These are phyloP conservation scores for Oligia latruncula DNA, from an alignment of 2,888 invertebrate species.

Conservation along the genomic window DNA sequence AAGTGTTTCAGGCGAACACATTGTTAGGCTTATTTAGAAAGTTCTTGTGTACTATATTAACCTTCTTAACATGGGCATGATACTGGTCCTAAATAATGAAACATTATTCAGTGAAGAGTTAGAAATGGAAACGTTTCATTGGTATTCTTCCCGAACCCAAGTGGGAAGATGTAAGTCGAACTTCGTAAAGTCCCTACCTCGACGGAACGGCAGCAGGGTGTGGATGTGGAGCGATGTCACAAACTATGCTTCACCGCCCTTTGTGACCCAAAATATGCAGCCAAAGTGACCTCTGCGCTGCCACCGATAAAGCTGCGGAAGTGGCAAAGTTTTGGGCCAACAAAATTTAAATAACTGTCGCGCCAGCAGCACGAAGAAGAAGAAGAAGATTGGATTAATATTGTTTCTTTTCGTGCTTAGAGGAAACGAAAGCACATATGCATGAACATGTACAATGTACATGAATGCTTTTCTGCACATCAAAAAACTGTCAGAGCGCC, in stretches of 20 bases:
- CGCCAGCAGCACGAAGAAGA: background rate
- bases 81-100: background rate
- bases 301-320: background rate
- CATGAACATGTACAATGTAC: too few relatives aligned
- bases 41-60: conserved; percentile 26
- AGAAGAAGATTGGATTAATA: background rate
- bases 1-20: conserved; percentile 15
- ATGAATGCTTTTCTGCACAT: conserved; percentile 9
- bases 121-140: background rate
- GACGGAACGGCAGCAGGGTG: background rate
- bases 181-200: background rate
- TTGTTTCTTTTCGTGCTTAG: background rate
- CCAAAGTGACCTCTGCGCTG: background rate
- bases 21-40: conserved; percentile 26
- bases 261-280: background rate
- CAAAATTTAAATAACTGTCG: background rate
- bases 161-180: background rate
- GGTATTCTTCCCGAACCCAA: background rate
- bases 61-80: background rate
- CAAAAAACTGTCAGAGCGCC: conserved; percentile 8
- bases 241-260: background rate
- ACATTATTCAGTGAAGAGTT: conserved; percentile 4
- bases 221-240: background rate
- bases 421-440: background rate
- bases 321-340: background rate